These are phyloP conservation scores for Phyllotreta striolata DNA, from an alignment of 2,888 invertebrate species.

Conservation along the genomic window DNA sequence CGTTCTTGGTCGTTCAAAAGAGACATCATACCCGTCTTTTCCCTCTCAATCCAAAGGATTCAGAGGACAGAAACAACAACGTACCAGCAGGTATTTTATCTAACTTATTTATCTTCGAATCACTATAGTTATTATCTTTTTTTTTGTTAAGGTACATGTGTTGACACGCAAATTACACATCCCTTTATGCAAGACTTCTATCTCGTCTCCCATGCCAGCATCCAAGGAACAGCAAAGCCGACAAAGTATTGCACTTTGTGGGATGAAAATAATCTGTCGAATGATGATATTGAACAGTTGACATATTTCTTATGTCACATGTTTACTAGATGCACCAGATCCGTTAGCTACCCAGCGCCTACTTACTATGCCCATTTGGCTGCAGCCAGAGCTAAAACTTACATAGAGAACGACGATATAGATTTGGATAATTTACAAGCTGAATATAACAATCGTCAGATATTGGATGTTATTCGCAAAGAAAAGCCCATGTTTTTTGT, in stretches of 20 bases:
- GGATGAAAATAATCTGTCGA: conserved; percentile 76
- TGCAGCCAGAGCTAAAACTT: conserved; percentile 73
- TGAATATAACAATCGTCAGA: conserved; percentile 64
- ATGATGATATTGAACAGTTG: conserved; percentile 79
- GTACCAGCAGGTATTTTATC: conserved; percentile 62
- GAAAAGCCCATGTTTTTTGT: conserved; percentile 77
- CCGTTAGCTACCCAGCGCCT: conserved; percentile 87
- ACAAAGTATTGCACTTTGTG: conserved; percentile 86
- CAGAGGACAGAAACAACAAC: conserved; percentile 71
- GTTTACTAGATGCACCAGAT: conserved; percentile 82
- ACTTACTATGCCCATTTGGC: conserved; percentile 89
- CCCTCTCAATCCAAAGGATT: conserved; percentile 57
- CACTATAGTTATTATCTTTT: too few relatives aligned
- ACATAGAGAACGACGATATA: conserved; percentile 58
- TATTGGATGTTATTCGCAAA: conserved; percentile 65
- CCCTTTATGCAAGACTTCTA: conserved; percentile 90
- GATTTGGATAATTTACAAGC: conserved; percentile 60
- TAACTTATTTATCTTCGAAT: not conserved
- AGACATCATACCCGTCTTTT: conserved; percentile 89
- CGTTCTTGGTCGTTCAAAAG: conserved; percentile 95
- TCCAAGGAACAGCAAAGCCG: conserved; percentile 84
- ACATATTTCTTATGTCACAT: conserved; percentile 86
- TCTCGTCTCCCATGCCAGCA: conserved; percentile 73
- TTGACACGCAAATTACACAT: conserved; percentile 86
- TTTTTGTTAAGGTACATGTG: conserved; percentile 57